phyloP scores from a whole-genome alignment of 1,140 invertebrate species.

The Pararge aegeria region DNA sequence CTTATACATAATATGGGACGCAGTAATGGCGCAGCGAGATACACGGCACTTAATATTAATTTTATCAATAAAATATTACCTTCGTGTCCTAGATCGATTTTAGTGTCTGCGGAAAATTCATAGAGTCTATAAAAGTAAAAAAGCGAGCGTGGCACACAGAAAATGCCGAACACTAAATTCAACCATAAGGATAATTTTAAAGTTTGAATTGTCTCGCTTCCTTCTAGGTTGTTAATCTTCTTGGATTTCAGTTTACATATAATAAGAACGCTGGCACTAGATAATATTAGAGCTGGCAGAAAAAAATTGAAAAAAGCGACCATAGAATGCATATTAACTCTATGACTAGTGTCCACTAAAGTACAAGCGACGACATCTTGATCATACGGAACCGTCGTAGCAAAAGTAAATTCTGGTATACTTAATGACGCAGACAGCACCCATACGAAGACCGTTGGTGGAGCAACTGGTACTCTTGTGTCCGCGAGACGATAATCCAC shows the following conservation, averaged over 20 bases:
- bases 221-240: slow-evolving; percentile 35
- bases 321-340: slow-evolving; percentile 64
- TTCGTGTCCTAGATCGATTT: slow-evolving; percentile 36
- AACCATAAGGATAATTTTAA: slow-evolving; percentile 69
- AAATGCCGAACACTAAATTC: slow-evolving; percentile 54
- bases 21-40: slow-evolving; percentile 49
- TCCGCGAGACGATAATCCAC: slow-evolving; percentile 70
- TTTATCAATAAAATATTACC: slow-evolving; percentile 40
- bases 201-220: slow-evolving; percentile 49
- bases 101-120: slow-evolving; percentile 29
- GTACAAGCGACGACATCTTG: slow-evolving; percentile 54
- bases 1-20: slow-evolving; percentile 58
- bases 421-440: slow-evolving; percentile 78
- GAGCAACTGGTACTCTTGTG: slow-evolving; percentile 64
- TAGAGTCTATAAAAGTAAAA: slow-evolving; percentile 52
- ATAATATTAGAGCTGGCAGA: slow-evolving; percentile 61
- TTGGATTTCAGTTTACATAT: slow-evolving; percentile 56
- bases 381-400: slow-evolving; percentile 55
- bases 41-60: slow-evolving; percentile 54
- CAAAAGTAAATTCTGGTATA: slow-evolving; percentile 77
- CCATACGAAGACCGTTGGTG: slow-evolving; percentile 79
- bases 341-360: slow-evolving; percentile 61
- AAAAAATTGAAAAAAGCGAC: slow-evolving; percentile 67
- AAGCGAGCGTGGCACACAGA: slow-evolving; percentile 62
- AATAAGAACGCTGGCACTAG: slow-evolving; percentile 42